A percentile compares a stretch with the other conserved stretches of the same genome.
Evolutionary conservation across 2,888 invertebrate species (phyloP).

Genomic region (Nowickia ferox): DNA sequence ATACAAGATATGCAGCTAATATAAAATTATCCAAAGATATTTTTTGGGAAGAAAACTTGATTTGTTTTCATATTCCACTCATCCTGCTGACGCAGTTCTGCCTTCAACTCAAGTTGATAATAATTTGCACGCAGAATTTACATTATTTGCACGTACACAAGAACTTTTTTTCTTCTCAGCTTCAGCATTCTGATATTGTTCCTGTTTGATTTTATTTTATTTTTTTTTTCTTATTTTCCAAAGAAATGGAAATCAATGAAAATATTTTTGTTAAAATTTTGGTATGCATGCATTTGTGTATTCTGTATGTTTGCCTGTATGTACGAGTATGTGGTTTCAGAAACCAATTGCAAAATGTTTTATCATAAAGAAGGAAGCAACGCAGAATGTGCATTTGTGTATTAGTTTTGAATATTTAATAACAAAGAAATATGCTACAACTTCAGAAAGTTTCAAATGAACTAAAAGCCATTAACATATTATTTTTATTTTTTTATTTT

Average conservation of each 20-base stretch:
- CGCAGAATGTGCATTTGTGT: neutral
- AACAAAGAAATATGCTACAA: neutral
- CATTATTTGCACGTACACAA: constrained; percentile 73
- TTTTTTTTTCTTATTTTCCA: neutral
- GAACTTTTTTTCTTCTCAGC: constrained; percentile 59
- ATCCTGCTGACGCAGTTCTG: neutral
- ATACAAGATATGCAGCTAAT: constrained; percentile 51
- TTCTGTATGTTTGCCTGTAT: neutral
- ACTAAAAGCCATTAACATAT: neutral
- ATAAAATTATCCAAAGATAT: constrained; percentile 65
- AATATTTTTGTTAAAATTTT: constrained; percentile 21
- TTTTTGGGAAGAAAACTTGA: constrained; percentile 57
- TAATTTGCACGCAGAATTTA: constrained; percentile 72
- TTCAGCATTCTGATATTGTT: constrained; percentile 13
- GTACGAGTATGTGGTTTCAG: neutral
- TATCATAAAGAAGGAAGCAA: neutral
- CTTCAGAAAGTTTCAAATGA: neutral
- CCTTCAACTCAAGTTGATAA: constrained; percentile 39
- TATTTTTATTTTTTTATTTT: neutral
- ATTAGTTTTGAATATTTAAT: constrained; percentile 9
- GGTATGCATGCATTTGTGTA: neutral
- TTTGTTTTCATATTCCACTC: neutral
- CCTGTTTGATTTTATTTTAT: neutral
- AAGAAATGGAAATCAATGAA: constrained; percentile 27
- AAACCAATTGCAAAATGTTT: constrained; percentile 27